phyloP scores from a whole-genome alignment of 1,140 invertebrate species.

The Macrobrachium rosenbergii region DNA sequence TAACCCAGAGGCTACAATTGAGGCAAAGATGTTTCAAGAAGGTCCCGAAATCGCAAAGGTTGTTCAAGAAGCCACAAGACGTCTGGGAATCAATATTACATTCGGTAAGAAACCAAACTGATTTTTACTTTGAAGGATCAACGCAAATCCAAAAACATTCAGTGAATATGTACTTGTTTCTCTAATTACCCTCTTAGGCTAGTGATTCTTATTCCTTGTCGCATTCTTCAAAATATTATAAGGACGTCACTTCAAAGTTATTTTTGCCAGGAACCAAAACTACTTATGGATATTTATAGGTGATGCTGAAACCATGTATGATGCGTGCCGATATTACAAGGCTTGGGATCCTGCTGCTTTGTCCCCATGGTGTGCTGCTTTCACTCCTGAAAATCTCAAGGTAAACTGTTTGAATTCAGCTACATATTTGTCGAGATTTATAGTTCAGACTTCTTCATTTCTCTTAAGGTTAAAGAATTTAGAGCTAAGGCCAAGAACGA shows the following conservation, averaged over 20 bases:
- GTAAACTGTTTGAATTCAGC: slow-evolving; percentile 16
- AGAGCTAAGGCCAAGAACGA: too few relatives aligned
- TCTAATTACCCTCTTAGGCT: too few relatives aligned
- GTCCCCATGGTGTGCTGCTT: slow-evolving; percentile 45
- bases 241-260: too few relatives aligned
- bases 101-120: not conserved
- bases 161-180: too few relatives aligned
- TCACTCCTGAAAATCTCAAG: slow-evolving; percentile 39
- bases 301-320: not conserved
- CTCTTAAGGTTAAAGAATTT: too few relatives aligned
- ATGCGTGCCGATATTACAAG: slow-evolving; percentile 47
- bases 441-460: too few relatives aligned
- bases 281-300: slow-evolving; percentile 5
- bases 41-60: not conserved
- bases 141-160: too few relatives aligned
- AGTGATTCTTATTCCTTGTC: too few relatives aligned
- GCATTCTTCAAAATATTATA: too few relatives aligned
- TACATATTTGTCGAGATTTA: too few relatives aligned
- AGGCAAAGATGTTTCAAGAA: slow-evolving; percentile 4
- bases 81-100: not conserved
- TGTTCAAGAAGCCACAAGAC: slow-evolving; percentile 1
- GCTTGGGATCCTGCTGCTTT: slow-evolving; percentile 19
- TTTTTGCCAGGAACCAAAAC: too few relatives aligned
- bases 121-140: too few relatives aligned
- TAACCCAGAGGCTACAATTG: slow-evolving; percentile 34